Evolutionary conservation across 2,113 vertebrate species (phyloP).

Genomic region (Neolamprologus fasciatus): DNA sequence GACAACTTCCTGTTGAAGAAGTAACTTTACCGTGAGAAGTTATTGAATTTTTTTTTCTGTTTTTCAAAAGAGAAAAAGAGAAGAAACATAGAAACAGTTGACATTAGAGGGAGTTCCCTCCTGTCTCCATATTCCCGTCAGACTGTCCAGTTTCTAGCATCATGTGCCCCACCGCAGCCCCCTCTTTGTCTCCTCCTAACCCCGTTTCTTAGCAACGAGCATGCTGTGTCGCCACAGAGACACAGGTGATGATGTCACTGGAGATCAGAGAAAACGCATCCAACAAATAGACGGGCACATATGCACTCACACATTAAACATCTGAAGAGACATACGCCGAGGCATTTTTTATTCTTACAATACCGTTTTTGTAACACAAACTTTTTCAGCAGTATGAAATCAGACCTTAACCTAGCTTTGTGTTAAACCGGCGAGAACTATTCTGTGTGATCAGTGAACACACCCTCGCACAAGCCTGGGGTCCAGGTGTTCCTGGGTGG

Average conservation of each 20-base stretch:
- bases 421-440: background rate
- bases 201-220: conserved; percentile 69
- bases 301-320: background rate
- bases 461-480: background rate
- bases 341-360: background rate
- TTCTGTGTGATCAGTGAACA: background rate
- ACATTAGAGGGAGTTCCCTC: background rate
- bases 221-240: conserved; percentile 51
- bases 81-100: background rate
- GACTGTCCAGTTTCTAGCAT: background rate
- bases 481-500: conserved; percentile 10
- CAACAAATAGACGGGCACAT: background rate
- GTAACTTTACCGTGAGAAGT: background rate
- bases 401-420: background rate
- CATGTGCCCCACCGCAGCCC: background rate
- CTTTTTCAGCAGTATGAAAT: background rate
- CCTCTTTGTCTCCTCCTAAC: conserved; percentile 54
- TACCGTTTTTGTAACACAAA: background rate
- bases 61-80: background rate
- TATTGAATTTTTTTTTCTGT: too few species aligned
- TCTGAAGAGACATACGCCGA: background rate
- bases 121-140: background rate
- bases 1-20: background rate
- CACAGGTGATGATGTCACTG: conserved; percentile 59
- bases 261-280: conserved; percentile 51